phyloP scores from a whole-genome alignment of 2,888 invertebrate genomes.

The Branchipolynoe longqiensis region DNA sequence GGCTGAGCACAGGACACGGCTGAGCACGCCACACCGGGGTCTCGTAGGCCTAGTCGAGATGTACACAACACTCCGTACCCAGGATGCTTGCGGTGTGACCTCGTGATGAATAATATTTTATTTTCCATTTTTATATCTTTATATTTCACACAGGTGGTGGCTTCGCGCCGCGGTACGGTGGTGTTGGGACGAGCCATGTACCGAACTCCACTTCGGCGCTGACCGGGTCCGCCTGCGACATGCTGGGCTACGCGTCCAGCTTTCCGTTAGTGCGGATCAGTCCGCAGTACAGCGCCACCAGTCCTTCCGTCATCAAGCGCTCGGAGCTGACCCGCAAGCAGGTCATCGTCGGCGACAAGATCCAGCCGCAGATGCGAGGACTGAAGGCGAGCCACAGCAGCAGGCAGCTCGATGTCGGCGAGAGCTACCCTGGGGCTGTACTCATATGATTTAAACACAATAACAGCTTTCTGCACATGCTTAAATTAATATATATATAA shows the following conservation, averaged over 20 bases:
- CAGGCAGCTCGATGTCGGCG: slow-evolving; percentile 76
- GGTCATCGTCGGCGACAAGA: background rate
- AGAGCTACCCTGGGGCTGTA: slow-evolving; percentile 77
- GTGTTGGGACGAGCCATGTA: slow-evolving; percentile 38
- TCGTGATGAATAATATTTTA: no score
- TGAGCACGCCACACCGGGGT: no score
- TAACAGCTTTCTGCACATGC: no score
- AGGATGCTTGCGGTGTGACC: no score
- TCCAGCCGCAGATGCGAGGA: slow-evolving; percentile 39
- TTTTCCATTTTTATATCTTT: no score
- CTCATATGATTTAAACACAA: no score
- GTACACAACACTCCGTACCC: no score
- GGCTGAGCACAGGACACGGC: no score
- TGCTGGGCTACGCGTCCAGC: slow-evolving; percentile 54
- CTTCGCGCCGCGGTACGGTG: slow-evolving; percentile 55
- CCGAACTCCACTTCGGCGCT: slow-evolving; percentile 42
- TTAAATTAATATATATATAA: no score
- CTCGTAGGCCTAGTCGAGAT: no score
- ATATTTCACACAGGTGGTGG: slow-evolving; percentile 59
- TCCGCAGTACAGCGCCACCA: slow-evolving; percentile 54
- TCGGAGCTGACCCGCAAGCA: slow-evolving; percentile 69
- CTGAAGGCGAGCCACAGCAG: no score
- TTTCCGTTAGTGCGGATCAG: slow-evolving; percentile 61
- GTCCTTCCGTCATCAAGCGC: slow-evolving; percentile 78
- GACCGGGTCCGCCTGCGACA: background rate